Percentiles rank a stretch among this genome's conserved stretches.
Conservation (phyloP, 2,888 invertebrate species). For the Trachelus tabidus region DNA sequence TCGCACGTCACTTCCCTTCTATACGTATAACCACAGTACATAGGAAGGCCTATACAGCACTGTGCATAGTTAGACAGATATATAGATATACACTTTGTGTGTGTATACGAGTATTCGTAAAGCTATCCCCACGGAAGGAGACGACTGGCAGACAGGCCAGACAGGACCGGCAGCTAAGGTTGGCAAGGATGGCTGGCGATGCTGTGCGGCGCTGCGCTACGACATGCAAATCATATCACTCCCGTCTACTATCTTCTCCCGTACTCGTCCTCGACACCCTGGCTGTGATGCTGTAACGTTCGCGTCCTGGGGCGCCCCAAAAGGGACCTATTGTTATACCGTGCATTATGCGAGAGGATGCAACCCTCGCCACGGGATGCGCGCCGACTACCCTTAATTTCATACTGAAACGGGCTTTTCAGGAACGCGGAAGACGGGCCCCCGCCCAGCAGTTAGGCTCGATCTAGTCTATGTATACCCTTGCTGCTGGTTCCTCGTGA, state of each 20-base stretch:
- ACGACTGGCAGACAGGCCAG: slow-evolving; percentile 20
- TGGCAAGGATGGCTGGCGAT: slow-evolving; percentile 28
- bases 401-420: neutral
- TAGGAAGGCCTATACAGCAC: neutral
- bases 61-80: slow-evolving; percentile 18
- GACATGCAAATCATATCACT: slow-evolving; percentile 61
- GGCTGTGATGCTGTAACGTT: slow-evolving; percentile 40
- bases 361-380: slow-evolving; percentile 1
- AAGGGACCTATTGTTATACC: slow-evolving; percentile 21
- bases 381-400: neutral
- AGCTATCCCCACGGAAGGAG: slow-evolving; percentile 29
- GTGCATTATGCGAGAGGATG: slow-evolving; percentile 11
- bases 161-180: slow-evolving; percentile 17
- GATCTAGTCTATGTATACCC: neutral
- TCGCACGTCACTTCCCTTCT: slow-evolving; percentile 44
- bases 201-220: slow-evolving; percentile 41
- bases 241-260: slow-evolving; percentile 29
- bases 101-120: slow-evolving; percentile 31
- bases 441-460: neutral
- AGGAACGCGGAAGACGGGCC: neutral
- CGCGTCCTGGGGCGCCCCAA: slow-evolving; percentile 30
- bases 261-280: slow-evolving; percentile 13
- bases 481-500: neutral
- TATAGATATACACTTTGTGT: slow-evolving; percentile 16
- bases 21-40: slow-evolving; percentile 4